Evolutionary conservation across 2,797 vertebrate species (phyloP).

Genomic region (Enteromius mattozi): DNA sequence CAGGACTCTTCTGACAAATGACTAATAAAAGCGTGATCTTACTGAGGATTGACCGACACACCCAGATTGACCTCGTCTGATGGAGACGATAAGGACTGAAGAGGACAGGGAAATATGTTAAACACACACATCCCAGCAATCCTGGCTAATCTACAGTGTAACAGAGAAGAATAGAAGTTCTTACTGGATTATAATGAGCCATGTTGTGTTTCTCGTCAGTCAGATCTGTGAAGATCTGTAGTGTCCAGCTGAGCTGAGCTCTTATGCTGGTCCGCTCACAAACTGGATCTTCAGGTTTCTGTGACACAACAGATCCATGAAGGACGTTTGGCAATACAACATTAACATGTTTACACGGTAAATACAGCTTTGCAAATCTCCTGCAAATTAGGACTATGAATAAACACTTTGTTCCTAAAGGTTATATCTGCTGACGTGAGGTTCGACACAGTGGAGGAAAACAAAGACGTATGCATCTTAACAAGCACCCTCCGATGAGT

Average conservation of each 20-base stretch:
- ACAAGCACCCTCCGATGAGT: neutral
- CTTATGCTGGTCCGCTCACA: conserved; percentile 59
- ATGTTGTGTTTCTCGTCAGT: conserved; percentile 70
- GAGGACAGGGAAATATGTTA: conserved; percentile 42
- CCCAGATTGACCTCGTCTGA: conserved; percentile 91
- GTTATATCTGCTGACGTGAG: neutral
- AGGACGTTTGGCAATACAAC: conserved; percentile 51
- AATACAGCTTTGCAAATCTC: conserved; percentile 68
- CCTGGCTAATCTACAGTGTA: neutral
- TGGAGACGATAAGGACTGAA: conserved; percentile 72
- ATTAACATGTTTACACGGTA: conserved; percentile 66
- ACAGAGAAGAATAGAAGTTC: conserved; percentile 39
- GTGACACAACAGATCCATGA: conserved; percentile 62
- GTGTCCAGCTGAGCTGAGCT: conserved; percentile 34
- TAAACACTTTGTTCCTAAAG: conserved; percentile 48
- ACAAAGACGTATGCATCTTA: neutral
- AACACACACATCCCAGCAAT: neutral
- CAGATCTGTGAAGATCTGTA: conserved; percentile 15
- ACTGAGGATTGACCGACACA: conserved; percentile 96
- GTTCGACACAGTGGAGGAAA: neutral
- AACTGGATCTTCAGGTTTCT: conserved; percentile 75
- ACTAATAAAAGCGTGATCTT: conserved; percentile 71
- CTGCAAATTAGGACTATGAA: conserved; percentile 9
- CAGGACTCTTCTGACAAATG: neutral
- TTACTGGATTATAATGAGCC: conserved; percentile 77